Evolutionary conservation across 2,113 vertebrate species (phyloP).

Genomic region (Aptenodytes forsteri): DNA sequence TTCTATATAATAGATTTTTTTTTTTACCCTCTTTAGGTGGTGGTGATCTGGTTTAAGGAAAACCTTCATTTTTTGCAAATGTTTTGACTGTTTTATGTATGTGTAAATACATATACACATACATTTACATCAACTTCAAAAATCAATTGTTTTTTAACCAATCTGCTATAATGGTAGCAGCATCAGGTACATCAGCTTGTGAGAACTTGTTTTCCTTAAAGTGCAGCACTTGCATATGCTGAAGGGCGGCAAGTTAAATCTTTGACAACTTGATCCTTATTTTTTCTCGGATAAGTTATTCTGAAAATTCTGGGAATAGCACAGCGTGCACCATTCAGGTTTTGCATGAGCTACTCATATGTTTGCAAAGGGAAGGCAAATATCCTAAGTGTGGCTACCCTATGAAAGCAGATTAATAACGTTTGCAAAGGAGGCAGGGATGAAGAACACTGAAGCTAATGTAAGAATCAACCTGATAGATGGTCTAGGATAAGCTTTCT

Average conservation of each 20-base stretch:
- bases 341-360: background rate
- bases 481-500: background rate
- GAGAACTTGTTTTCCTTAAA: background rate
- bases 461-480: background rate
- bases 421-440: background rate
- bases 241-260: background rate
- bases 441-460: background rate
- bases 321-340: background rate
- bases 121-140: background rate
- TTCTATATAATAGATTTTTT: background rate
- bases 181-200: background rate
- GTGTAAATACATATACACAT: background rate
- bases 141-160: background rate
- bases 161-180: background rate
- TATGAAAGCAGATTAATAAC: background rate
- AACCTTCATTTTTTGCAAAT: background rate
- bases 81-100: background rate
- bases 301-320: background rate
- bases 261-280: background rate
- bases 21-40: background rate
- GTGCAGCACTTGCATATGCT: background rate
- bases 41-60: background rate
- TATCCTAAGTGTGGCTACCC: background rate
- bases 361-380: background rate
- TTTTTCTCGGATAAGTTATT: background rate